These are phyloP conservation scores for silkworm (Bombyx mori) DNA, from an alignment of 1,140 invertebrate species.

Conservation along the genomic window ASM3026992v2 NC_085108.1:7247001-7247500, in stretches of 20 bases:
- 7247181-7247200: not conserved
- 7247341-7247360: constrained; percentile 2
- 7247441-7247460: not conserved
- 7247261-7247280: not conserved
- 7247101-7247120: constrained; percentile 2
- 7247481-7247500: not conserved
- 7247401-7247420: constrained; percentile 1
- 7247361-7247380: not conserved
- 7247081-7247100: too few relatives aligned
- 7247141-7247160: constrained; percentile 11
- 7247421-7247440: not conserved
- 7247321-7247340: not conserved
- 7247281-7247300: not conserved
- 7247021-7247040: too few relatives aligned
- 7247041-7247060: too few relatives aligned
- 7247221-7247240: not conserved
- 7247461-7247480: constrained; percentile 1
- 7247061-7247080: too few relatives aligned
- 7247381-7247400: constrained; percentile 1
- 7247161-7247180: not conserved
- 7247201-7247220: not conserved
- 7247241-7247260: not conserved
- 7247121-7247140: constrained; percentile 9
- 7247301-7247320: constrained; percentile 3
- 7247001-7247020: too few relatives aligned